Base-by-base conservation (phyloP, 2,113 vertebrate species). In the Tautogolabrus adspersus region DNA sequence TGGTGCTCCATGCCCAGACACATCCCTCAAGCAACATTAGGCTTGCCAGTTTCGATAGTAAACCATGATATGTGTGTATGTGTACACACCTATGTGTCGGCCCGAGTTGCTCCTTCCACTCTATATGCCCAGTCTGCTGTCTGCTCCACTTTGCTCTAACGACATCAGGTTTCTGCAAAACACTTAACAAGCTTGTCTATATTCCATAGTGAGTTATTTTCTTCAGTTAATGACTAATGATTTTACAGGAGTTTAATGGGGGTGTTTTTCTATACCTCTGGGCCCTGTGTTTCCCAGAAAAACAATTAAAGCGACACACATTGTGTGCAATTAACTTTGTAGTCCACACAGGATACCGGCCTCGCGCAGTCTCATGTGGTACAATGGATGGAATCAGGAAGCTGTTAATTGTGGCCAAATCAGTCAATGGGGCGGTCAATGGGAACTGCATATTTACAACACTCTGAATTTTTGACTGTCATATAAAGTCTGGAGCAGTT, bases 251-350 rank as follows among this genome's bases (percentile, higher is more conserved):
- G 52, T 4, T 71, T 79, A 66, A 69, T 64, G 40, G 61, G 46
- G 63, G 54, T 69, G 44, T 82, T 83, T 75, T 63, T 85, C 63
- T 86, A 52, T 66, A 65, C 76, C 75, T 79, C 78, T 57, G 64
- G 76, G 63, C 40, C 21, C 34, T 49, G 44, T 6, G 57, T 66
- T 86, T 85, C 67, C 82, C 74, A 47, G 40, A 69, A 63, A 74
- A 78, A 86, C 57, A 78, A 81, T 90, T 83, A 80, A 77, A 79
- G 62, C 0, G 82, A 34, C 83, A 78, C 88, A 84, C 78, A 34
- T 84, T 82, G 73, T 82, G 65, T 63, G 60, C 64, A 85, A 85
- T 88, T 87, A 88, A 77, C 72, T 83, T 61, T 78, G 77, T 79
- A 72, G 76, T 90, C 30, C 62, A 71, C 73, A 84, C 85, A 85